phyloP scores from a whole-genome alignment of 2,113 vertebrate genomes.

The Pterocles burchelli region DNA sequence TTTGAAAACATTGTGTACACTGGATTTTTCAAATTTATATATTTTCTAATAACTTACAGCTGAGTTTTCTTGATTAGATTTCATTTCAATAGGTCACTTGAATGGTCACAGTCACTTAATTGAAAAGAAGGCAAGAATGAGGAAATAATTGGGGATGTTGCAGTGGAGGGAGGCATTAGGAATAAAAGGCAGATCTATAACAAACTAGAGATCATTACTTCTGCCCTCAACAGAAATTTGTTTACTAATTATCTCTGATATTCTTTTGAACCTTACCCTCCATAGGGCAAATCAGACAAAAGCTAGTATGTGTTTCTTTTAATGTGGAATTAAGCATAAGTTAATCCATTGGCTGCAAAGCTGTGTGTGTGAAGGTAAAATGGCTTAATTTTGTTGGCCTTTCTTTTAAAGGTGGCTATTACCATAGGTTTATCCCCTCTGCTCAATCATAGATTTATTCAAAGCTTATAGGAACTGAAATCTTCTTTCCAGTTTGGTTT shows the following conservation, averaged over 20 bases:
- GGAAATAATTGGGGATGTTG: neutral
- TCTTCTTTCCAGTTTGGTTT: neutral
- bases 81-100: neutral
- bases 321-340: neutral
- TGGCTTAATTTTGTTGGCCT: accelerated
- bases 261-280: neutral
- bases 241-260: neutral
- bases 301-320: neutral
- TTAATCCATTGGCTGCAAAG: neutral
- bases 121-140: neutral
- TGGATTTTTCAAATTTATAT: neutral
- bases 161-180: neutral
- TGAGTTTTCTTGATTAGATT: neutral
- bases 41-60: neutral
- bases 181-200: neutral
- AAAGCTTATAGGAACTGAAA: neutral
- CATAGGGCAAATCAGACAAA: neutral
- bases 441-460: neutral
- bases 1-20: neutral
- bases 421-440: neutral
- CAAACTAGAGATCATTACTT: neutral
- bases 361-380: neutral
- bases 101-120: neutral
- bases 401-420: neutral
- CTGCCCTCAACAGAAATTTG: neutral